Base-by-base conservation (phyloP, 2,797 vertebrate genomes). In the Nothura maculosa region DNA sequence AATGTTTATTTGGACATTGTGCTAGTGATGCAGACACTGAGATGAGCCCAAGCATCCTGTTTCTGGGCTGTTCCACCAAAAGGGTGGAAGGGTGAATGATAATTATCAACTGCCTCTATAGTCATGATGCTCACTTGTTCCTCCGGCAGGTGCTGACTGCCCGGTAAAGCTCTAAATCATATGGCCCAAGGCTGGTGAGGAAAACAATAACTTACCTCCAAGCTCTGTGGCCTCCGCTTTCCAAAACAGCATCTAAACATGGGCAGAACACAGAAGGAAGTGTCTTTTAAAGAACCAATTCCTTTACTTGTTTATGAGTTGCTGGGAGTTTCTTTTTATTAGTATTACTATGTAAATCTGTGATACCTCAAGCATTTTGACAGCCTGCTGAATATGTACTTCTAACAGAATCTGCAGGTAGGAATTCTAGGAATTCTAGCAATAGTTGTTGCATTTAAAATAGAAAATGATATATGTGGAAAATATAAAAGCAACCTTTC, bases 11-110 rank as follows among this genome's bases (percentile, higher is more conserved):
- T 91, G 7, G 3, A 80, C 40, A 30, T 47, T 0, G 1, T 63
- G n/a, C 63, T 84, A 47, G 83, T 60, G 63, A 87, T 85, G 80
- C 81, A 75, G 79, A 78, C 32, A 13, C 11, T 18, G 42, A 16
- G 61, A 68, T 87, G 84, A 90, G 5, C 21, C 28, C 20, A 90
- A 1, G 0, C 0, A 1, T 28, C 3, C 34, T 42, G 40, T 32
- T 82, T 85, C 72, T 87, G 18, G 28, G 43, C 45, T 0, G 0
- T 80, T 16, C 21, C 93, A 70, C 63, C 81, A 40, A 25, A 78
- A 77, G 70, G 22, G 82, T 42, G 0, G 0, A 80, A 63, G 57
- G 28, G 30, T 63, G 52, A 25, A 30, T 30, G 43, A 3, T 28
- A 45, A 5, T n/a, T 50, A 47, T 40, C 55, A 86, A 19, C 30